Evolutionary conservation across 2,888 invertebrate genomes (phyloP).

Genomic region (Coelogynopora nodosa): DNA sequence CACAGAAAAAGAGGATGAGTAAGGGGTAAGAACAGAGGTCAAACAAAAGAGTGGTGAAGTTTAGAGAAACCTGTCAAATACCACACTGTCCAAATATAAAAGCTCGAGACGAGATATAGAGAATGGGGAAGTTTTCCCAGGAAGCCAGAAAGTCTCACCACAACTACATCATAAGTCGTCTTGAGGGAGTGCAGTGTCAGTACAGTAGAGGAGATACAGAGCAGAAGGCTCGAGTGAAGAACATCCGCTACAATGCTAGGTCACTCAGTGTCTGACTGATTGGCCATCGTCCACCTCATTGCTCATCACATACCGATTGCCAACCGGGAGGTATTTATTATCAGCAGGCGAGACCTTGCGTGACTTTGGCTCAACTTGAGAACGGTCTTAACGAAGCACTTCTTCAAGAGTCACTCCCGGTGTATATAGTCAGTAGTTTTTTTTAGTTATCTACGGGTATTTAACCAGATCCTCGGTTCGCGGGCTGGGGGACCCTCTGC

Average conservation of each 20-base stretch:
- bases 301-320: not conserved
- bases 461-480: not conserved
- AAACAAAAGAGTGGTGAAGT: not conserved
- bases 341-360: not conserved
- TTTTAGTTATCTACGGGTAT: not conserved
- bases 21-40: not conserved
- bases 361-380: not conserved
- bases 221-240: not conserved
- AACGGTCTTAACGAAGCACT: slow-evolving; percentile 17
- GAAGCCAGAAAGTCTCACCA: too few relatives aligned
- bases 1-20: not conserved
- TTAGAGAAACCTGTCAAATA: not conserved
- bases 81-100: not conserved
- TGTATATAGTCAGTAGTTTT: not conserved
- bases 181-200: too few relatives aligned
- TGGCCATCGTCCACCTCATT: not conserved
- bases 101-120: not conserved
- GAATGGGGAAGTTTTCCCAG: too few relatives aligned
- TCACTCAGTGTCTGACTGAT: not conserved
- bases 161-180: not conserved
- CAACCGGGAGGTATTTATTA: not conserved
- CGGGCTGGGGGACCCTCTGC: not conserved
- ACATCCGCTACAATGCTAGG: not conserved
- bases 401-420: not conserved
- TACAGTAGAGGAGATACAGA: not conserved